Evolutionary conservation across 2,888 invertebrate species (phyloP).

Genomic region (Cheilosia urbana): DNA sequence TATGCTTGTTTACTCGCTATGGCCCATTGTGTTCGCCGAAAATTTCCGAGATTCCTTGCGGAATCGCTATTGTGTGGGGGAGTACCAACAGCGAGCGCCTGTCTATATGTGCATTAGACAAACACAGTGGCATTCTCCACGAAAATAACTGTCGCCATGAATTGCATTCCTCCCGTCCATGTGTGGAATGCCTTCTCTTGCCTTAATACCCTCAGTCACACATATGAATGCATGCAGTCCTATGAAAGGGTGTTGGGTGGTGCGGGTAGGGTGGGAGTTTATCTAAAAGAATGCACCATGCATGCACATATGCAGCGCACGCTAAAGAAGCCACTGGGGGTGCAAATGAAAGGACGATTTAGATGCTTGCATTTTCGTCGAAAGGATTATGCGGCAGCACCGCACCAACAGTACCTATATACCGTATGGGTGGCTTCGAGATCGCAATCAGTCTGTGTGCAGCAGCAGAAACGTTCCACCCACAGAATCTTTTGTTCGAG

Average conservation of each 20-base stretch:
- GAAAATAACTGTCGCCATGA: conserved; percentile 74
- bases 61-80: conserved; percentile 24
- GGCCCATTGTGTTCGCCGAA: conserved; percentile 20
- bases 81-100: conserved; percentile 51
- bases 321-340: conserved; percentile 50
- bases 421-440: conserved; percentile 17
- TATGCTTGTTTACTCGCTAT: conserved; percentile 51
- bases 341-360: conserved; percentile 71
- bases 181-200: conserved; percentile 44
- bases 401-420: background rate
- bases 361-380: conserved; percentile 61
- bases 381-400: conserved; percentile 59
- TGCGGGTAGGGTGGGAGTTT: conserved; percentile 29
- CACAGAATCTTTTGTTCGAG: conserved; percentile 67
- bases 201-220: conserved; percentile 16
- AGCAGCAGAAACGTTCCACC: conserved; percentile 43
- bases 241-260: background rate
- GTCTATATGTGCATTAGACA: conserved; percentile 65
- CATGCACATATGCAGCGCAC: conserved; percentile 43
- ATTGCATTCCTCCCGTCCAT: conserved; percentile 63
- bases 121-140: conserved; percentile 63
- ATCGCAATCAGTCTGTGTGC: conserved; percentile 58
- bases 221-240: background rate
- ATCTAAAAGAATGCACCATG: conserved; percentile 66
- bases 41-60: conserved; percentile 50